A percentile compares a stretch with the other conserved stretches of the same genome.
Conservation (phyloP, 2,797 vertebrate species). For the Sandelia bainsii region DNA sequence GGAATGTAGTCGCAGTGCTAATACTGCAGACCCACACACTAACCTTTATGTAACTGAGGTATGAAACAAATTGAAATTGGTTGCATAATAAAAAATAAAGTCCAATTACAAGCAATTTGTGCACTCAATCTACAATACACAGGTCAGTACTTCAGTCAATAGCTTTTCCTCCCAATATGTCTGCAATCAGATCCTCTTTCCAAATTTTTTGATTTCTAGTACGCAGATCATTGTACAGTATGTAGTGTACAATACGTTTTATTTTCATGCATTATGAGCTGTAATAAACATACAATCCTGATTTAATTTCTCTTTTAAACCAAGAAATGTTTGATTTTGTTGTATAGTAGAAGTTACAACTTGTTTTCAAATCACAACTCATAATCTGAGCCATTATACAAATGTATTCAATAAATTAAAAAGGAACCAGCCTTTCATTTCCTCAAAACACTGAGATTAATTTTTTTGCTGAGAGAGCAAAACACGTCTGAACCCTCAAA, state of each 20-base stretch:
- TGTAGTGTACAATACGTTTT: not conserved
- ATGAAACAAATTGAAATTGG: slow-evolving; percentile 38
- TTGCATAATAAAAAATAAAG: slow-evolving; percentile 25
- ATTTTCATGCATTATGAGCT: not conserved
- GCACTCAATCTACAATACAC: not conserved
- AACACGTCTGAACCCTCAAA: not conserved
- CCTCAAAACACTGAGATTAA: not conserved
- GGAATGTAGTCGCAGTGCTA: not conserved
- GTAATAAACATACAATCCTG: not conserved
- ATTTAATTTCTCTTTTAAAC: not conserved
- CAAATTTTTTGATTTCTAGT: not conserved
- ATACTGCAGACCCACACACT: slow-evolving; percentile 39
- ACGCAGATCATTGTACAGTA: not conserved
- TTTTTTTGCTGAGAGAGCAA: not conserved
- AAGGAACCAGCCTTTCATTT: not conserved
- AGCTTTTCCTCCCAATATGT: not conserved
- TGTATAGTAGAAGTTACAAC: not conserved
- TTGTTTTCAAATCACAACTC: not conserved
- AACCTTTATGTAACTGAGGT: slow-evolving; percentile 39
- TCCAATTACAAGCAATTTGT: slow-evolving; percentile 28
- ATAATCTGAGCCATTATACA: not conserved
- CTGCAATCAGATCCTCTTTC: slow-evolving; percentile 1
- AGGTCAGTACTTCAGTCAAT: slow-evolving; percentile 9
- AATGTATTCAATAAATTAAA: slow-evolving; percentile 11
- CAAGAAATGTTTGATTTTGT: not conserved